phyloP scores from a whole-genome alignment of 2,797 vertebrate genomes.

The Pantherophis vulpinus region DNA sequence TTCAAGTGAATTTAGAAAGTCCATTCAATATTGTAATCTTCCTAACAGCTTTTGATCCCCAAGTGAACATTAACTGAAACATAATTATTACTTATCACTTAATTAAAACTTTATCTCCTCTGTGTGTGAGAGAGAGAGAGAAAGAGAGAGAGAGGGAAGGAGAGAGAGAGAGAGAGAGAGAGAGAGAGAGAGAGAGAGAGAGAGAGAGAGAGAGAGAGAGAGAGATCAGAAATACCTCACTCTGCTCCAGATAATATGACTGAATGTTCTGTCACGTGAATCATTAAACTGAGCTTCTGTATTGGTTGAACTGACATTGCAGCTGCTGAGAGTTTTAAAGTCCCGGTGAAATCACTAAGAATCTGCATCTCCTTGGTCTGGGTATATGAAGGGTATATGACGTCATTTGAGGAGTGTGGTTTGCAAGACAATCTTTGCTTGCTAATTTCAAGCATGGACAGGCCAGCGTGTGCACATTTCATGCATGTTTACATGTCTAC shows the following conservation, averaged over 20 bases:
- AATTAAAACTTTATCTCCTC: slow-evolving; percentile 46
- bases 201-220: too few relatives aligned
- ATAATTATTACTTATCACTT: slow-evolving; percentile 62
- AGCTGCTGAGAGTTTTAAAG: slow-evolving; percentile 58
- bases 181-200: too few relatives aligned
- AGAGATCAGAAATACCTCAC: slow-evolving; percentile 42
- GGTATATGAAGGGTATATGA: slow-evolving; percentile 17
- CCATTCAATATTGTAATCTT: slow-evolving; percentile 31
- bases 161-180: too few relatives aligned
- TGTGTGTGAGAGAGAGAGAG: too few relatives aligned
- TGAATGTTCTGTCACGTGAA: slow-evolving; percentile 57
- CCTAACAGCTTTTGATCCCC: slow-evolving; percentile 48
- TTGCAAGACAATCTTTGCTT: background rate
- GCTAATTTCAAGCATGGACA: slow-evolving; percentile 12
- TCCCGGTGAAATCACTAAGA: slow-evolving; percentile 49
- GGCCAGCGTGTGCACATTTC: background rate
- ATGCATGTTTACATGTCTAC: background rate
- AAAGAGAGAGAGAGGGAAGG: too few relatives aligned
- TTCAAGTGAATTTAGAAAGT: slow-evolving; percentile 32
- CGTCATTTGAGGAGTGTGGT: slow-evolving; percentile 38
- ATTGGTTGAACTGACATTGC: slow-evolving; percentile 50
- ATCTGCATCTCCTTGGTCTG: slow-evolving; percentile 47
- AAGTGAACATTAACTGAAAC: slow-evolving; percentile 62
- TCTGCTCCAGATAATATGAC: slow-evolving; percentile 56
- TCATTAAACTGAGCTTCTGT: slow-evolving; percentile 56